Evolutionary conservation across 2,113 vertebrate genomes (phyloP).

Genomic region (Reinhardtius hippoglossoides): DNA sequence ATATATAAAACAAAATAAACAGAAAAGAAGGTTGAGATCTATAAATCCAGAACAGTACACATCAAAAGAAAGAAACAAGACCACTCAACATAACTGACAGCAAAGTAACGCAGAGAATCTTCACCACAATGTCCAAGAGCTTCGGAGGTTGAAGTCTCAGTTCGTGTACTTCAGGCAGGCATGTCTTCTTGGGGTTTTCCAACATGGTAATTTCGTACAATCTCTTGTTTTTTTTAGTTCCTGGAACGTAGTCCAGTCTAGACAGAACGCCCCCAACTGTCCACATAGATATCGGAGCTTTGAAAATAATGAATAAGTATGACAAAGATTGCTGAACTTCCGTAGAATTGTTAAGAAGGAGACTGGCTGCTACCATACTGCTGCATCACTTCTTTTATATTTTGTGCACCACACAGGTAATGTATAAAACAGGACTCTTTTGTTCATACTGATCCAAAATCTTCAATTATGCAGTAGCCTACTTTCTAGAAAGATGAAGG

Average conservation of each 20-base stretch:
- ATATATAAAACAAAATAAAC: slow-evolving; percentile 10
- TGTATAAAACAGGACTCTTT: slow-evolving; percentile 3
- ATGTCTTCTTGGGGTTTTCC: slow-evolving; percentile 54
- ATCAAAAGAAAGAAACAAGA: slow-evolving; percentile 28
- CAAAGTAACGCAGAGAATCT: slow-evolving; percentile 38
- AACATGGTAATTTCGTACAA: slow-evolving; percentile 15
- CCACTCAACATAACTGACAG: slow-evolving; percentile 30
- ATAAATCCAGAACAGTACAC: slow-evolving; percentile 38
- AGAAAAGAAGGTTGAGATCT: neutral
- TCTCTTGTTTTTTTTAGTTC: slow-evolving; percentile 22
- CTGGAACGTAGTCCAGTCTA: slow-evolving; percentile 27
- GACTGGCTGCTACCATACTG: neutral
- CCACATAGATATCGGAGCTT: slow-evolving; percentile 40
- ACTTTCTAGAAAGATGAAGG: neutral
- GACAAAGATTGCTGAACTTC: slow-evolving; percentile 15
- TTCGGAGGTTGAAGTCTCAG: slow-evolving; percentile 53
- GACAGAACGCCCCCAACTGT: slow-evolving; percentile 14
- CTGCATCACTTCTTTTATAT: neutral
- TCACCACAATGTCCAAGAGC: slow-evolving; percentile 58
- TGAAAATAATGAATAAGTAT: slow-evolving; percentile 24
- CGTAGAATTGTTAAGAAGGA: neutral
- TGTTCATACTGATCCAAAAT: slow-evolving; percentile 38
- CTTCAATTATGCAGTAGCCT: slow-evolving; percentile 31
- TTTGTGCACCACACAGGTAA: neutral
- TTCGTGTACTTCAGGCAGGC: slow-evolving; percentile 58